phyloP scores from a whole-genome alignment of 2,113 vertebrate genomes.

The Oreochromis niloticus region DNA sequence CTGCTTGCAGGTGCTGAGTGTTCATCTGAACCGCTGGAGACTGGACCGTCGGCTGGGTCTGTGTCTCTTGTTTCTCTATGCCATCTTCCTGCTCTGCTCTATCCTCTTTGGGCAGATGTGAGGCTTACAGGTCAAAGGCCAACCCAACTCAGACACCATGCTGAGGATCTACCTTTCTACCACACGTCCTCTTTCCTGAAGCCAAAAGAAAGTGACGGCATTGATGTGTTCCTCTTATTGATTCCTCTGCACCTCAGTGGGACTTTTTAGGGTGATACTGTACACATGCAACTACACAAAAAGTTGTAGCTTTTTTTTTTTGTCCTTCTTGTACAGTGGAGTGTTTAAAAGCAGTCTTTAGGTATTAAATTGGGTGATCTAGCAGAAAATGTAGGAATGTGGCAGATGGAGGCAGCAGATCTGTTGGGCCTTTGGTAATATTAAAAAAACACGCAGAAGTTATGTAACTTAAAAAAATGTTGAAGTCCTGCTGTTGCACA shows the following conservation, averaged over 20 bases:
- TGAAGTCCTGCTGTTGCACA: background rate
- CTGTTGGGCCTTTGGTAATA: background rate
- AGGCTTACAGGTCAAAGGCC: constrained; percentile 25
- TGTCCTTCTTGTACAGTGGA: background rate
- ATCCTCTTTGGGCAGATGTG: constrained; percentile 77
- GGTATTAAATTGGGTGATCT: background rate
- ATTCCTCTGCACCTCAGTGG: constrained; percentile 6
- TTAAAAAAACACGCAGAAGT: background rate
- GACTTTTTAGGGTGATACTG: background rate
- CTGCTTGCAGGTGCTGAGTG: constrained; percentile 62
- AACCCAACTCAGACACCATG: background rate
- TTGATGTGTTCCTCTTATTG: background rate
- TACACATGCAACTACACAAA: constrained; percentile 3
- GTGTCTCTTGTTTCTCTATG: constrained; percentile 71
- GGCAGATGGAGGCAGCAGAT: background rate
- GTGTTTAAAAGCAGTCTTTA: background rate
- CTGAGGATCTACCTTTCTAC: background rate
- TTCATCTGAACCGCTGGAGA: constrained; percentile 77
- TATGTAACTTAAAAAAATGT: background rate
- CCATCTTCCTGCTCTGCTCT: constrained; percentile 76
- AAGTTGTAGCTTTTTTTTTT: background rate
- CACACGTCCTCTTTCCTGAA: constrained; percentile 6
- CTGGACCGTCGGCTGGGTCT: constrained; percentile 74
- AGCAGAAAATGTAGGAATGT: background rate
- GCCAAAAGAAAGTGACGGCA: constrained; percentile 9